Evolutionary conservation across 1,140 invertebrate species (phyloP).

Genomic region (Atta colombica): DNA sequence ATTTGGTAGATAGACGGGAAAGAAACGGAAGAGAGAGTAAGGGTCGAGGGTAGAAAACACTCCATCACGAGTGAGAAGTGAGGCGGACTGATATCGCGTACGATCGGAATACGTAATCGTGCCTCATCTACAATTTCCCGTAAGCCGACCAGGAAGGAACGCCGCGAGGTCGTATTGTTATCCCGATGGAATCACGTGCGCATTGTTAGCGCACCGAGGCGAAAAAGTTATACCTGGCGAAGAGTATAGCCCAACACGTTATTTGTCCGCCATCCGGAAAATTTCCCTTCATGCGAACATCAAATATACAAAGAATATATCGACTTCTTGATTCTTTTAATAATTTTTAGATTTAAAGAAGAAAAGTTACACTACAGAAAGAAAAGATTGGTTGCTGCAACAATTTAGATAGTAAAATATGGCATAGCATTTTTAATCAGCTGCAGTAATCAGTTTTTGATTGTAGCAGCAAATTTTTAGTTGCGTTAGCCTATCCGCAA

Average conservation of each 20-base stretch:
- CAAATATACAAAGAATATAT: neutral
- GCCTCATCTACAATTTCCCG: slow-evolving; percentile 84
- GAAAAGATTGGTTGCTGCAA: too few relatives aligned
- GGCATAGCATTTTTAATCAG: too few relatives aligned
- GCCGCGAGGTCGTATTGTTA: slow-evolving; percentile 69
- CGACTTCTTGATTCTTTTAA: neutral
- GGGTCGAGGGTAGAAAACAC: slow-evolving; percentile 81
- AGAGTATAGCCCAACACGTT: slow-evolving; percentile 20
- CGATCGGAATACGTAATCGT: slow-evolving; percentile 84
- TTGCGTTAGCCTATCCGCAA: too few relatives aligned
- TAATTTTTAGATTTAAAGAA: neutral
- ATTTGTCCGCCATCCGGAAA: neutral
- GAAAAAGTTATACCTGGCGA: slow-evolving; percentile 54
- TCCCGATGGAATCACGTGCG: slow-evolving; percentile 69
- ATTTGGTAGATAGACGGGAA: neutral
- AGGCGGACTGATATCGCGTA: slow-evolving; percentile 80
- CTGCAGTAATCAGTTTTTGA: too few relatives aligned
- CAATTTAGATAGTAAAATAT: too few relatives aligned
- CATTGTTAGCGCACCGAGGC: slow-evolving; percentile 65
- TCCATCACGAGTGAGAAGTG: slow-evolving; percentile 80
- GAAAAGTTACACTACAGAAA: too few relatives aligned
- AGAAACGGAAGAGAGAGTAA: slow-evolving; percentile 18
- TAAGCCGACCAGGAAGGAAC: slow-evolving; percentile 74
- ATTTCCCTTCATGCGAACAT: neutral
- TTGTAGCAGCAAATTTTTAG: too few relatives aligned